Base-by-base conservation (phyloP, 2,888 invertebrate species). In the Prenolepis imparis region DNA sequence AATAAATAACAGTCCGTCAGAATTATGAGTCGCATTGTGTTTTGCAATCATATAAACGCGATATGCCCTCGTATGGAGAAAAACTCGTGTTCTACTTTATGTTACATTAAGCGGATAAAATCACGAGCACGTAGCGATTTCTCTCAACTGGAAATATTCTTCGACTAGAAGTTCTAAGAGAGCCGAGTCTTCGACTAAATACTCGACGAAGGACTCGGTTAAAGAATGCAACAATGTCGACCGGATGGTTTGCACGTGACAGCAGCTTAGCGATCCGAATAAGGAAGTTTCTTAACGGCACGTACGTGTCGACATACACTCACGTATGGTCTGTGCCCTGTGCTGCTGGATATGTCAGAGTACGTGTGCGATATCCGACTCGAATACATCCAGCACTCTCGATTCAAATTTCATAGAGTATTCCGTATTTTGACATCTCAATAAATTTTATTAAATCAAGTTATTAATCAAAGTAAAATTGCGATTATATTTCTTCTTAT, bases 161-260 rank as follows among this genome's bases (percentile, higher is more conserved):
- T 90, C 87, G 90, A 81, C 86, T 89, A 87, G 68, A 82, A 82
- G 75, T 88, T 88, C 88, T 82, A 67, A 85, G 77, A 86, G 85
- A 85, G 85, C 81, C 82, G 86, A 75, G 89, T 84, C 86, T 90
- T 90, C 90, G 85, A 85, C 83, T 81, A 85, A 83, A 61, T 72
- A 82, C 63, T 82, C 82, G 84, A 84, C 87, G 85, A 85, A 61
- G 44, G 64, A 84, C 52, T 32, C 59, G 84, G 61, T n/a, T 61
- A 74, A 80, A 85, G 88, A 91, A 90, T 89, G 91, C 48, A 91
- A 90, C 90, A 89, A 84, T 90, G 90, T 90, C 74, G 84, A 80
- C 88, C 84, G 91, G 90, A 90, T 91, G 88, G 90, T 84, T 90
- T 82, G 91, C 85, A 89, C 91, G 91, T 90, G 91, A 90, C 91